Base-by-base conservation (phyloP, 2,113 vertebrate genomes). In the Stigmatopora argus region DNA sequence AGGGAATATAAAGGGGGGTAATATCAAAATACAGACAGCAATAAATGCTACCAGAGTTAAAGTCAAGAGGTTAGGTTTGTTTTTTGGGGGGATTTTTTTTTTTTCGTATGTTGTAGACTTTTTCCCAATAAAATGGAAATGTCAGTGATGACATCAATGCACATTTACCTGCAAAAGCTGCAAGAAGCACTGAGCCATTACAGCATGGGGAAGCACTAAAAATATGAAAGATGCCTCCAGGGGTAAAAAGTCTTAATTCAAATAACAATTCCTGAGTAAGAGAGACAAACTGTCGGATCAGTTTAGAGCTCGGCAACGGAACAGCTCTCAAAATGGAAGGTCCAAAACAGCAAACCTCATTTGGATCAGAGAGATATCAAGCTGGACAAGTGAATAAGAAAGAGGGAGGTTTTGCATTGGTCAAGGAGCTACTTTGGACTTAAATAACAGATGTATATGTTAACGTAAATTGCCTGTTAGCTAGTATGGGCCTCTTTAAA, bases 281-380 rank as follows among this genome's bases (percentile, higher is more conserved):
- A 83, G 74, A 84, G 82, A 87, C 85, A 88, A 85, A 74, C 69
- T 35, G 70, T 87, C 84, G 83, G 75, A 78, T 81, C 48, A 1
- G 70, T 45, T 88, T 85, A 83, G 65, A 59, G 53, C 71, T 61
- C 59, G 74, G 47, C 66, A 53, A 59, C 3, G 59, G 68, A 26
- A 62, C 59, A 19, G 66, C 38, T 66, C 35, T 52, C 15, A 67
- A 82, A 71, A 53, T 61, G 59, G 45, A 47, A 46, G 41, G 44
- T 66, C 52, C 47, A 66, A 83, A 77, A 71, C 67, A 75, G 67
- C 74, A 62, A 73, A 58, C 65, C 69, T 64, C 51, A 78, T 86
- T 78, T 83, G 67, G 77, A 77, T 87, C 53, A 78, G 83, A 78
- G 81, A 68, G 74, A 77, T 85, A 76, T 74, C 76, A 64, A 64